These are phyloP conservation scores for Pseudomyrmex gracilis DNA, from an alignment of 1,140 invertebrate genomes.

Conservation along the genomic window DNA sequence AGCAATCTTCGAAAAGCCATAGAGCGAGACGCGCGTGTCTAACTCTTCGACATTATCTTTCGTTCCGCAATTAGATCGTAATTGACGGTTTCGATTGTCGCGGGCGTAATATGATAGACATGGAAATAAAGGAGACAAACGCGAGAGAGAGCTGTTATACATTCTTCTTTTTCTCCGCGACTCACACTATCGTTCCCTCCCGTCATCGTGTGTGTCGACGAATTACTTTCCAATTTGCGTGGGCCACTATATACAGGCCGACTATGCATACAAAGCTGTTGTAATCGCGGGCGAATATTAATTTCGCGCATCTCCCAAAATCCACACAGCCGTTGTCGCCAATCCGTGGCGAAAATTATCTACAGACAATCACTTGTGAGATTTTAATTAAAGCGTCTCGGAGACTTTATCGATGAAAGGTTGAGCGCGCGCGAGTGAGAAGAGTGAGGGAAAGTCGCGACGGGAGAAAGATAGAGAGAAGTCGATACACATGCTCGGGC, in stretches of 20 bases:
- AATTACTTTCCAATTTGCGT: slow-evolving; percentile 54
- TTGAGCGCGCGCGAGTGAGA: neutral
- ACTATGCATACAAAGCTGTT: slow-evolving; percentile 46
- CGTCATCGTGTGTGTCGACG: slow-evolving; percentile 22
- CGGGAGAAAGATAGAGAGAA: slow-evolving; percentile 16
- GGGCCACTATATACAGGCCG: neutral
- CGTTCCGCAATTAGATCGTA: slow-evolving; percentile 66
- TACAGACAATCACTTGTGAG: slow-evolving; percentile 12
- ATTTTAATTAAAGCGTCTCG: slow-evolving; percentile 50
- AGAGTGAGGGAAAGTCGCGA: neutral
- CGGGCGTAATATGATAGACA: slow-evolving; percentile 51
- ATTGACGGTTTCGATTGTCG: slow-evolving; percentile 61
- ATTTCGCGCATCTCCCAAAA: slow-evolving; percentile 51
- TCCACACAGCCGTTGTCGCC: slow-evolving; percentile 19
- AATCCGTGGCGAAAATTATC: slow-evolving; percentile 29
- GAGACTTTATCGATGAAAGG: slow-evolving; percentile 11
- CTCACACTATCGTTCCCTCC: neutral
- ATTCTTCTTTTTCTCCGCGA: slow-evolving; percentile 53
- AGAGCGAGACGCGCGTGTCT: slow-evolving; percentile 23
- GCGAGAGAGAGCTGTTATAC: slow-evolving; percentile 50
- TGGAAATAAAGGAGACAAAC: slow-evolving; percentile 62
- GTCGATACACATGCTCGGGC: slow-evolving; percentile 49
- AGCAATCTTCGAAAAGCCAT: slow-evolving; percentile 58
- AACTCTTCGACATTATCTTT: slow-evolving; percentile 14
- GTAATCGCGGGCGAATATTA: slow-evolving; percentile 56